Evolutionary conservation across 2,113 vertebrate species (phyloP), one percentile per base, ranked within the genome.

Genomic region (Pteronura brasiliensis): DNA sequence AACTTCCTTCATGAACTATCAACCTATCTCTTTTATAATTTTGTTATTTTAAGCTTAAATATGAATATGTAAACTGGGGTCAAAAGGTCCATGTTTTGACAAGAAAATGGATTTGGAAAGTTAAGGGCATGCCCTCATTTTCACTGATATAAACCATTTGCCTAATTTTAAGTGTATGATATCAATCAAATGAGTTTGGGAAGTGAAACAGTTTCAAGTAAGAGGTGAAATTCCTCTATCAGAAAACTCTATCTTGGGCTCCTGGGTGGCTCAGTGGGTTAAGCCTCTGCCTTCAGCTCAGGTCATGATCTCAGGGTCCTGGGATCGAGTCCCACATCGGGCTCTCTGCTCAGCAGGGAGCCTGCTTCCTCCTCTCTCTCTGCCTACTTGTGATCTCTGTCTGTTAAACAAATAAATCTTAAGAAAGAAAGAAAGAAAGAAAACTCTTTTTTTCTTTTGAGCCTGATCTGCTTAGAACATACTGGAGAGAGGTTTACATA

Each of bases 71-170:
- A 95, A 98, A 93, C 80, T 52, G 47, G 84, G 92, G 96, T 97
- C 95, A 96, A 97, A 98, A 98, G 96, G 90, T 97, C 90, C 94
- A 25, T 88, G 36, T 94, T 96, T 97, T 93, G 36, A 88, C 81
- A 94, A 88, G 59, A 92, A 96, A 96, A 97, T 90, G 65, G 34
- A 90, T 97, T 92, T 97, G 81, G 92, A 88, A 97, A 95, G 57
- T 63, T 92, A 95, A 92, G 88, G 87, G 76, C 92, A 96, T 97
- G 97, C 74, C 94, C 94, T 97, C 84, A 11, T 93, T 95, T 96
- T 86, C 29, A 47, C 76, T 92, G 63, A 85, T 93, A 90, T 34
- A 97, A 96, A 81, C 80, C 34, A 31, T 95, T 87, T 83, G n/a
- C 52, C 47, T 96, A 92, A 95, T 95, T 97, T 96, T 90, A 95